Conservation (phyloP, 2,113 vertebrate species). For the Tetrax tetrax region DNA sequence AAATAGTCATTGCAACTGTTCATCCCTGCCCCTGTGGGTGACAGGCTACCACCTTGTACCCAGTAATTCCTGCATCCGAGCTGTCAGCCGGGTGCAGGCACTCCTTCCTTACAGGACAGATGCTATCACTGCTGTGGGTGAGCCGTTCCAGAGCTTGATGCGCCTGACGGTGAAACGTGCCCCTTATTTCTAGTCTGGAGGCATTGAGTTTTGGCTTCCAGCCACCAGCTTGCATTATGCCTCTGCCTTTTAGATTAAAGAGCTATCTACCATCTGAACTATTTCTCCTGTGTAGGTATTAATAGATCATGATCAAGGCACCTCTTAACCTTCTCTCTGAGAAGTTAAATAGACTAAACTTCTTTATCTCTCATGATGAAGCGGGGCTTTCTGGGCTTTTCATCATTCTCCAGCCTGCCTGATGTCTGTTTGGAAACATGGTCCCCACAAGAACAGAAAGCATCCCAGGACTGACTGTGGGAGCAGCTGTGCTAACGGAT, state of each 20-base stretch:
- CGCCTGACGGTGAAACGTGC: neutral
- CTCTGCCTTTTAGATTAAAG: constrained; percentile 52
- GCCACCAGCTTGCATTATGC: constrained; percentile 13
- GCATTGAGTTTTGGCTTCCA: neutral
- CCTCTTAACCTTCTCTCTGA: constrained; percentile 60
- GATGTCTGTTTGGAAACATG: neutral
- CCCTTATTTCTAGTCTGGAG: neutral
- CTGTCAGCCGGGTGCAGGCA: accelerated
- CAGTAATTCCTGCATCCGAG: neutral
- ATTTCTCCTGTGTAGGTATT: constrained; percentile 41
- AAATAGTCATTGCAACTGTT: neutral
- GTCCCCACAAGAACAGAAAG: neutral
- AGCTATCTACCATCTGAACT: constrained; percentile 52
- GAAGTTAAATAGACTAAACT: constrained; percentile 57
- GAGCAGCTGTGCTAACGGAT: neutral
- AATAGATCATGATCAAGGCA: constrained; percentile 62
- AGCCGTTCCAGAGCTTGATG: neutral
- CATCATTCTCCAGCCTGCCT: neutral
- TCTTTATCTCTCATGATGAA: neutral
- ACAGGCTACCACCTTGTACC: neutral
- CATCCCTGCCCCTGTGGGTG: neutral
- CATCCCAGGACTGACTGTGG: neutral
- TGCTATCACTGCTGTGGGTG: neutral
- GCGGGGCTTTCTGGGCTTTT: neutral
- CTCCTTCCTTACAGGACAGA: neutral